A percentile compares a stretch with the other conserved stretches of the same genome.
phyloP scores from a whole-genome alignment of 2,888 invertebrate species.

The Leptopterna dolabrata region DNA sequence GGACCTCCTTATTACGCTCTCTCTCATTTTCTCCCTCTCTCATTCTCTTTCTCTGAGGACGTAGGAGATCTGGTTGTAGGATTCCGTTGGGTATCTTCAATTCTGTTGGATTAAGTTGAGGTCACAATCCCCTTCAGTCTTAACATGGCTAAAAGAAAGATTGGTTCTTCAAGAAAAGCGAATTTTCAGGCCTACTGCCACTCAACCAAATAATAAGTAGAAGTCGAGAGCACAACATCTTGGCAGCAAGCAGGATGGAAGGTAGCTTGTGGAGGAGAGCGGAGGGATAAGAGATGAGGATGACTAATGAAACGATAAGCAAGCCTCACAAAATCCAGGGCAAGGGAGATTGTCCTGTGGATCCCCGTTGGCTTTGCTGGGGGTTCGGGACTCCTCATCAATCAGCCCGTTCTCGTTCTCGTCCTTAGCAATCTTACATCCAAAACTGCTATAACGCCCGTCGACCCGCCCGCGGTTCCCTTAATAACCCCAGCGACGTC shows the following conservation, averaged over 20 bases:
- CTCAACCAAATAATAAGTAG: neutral
- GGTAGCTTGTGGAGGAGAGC: neutral
- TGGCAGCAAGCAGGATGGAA: neutral
- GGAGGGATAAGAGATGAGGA: constrained; percentile 3
- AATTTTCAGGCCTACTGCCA: neutral
- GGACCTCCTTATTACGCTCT: too few relatives aligned
- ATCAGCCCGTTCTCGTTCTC: constrained; percentile 40
- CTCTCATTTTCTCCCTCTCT: too few relatives aligned
- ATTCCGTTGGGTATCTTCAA: too few relatives aligned
- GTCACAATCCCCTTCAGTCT: too few relatives aligned
- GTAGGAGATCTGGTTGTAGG: too few relatives aligned
- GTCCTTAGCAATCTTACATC: constrained; percentile 16
- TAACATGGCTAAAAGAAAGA: neutral
- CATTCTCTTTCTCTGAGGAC: too few relatives aligned
- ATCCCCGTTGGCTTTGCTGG: constrained; percentile 22
- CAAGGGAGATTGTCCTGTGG: constrained; percentile 27
- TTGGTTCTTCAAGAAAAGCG: neutral
- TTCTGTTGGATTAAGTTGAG: too few relatives aligned
- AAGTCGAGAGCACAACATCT: neutral
- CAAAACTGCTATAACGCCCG: constrained; percentile 13
- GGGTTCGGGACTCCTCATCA: constrained; percentile 20
- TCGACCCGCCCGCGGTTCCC: constrained; percentile 11
- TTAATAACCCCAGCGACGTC: constrained; percentile 21
- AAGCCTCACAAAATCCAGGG: constrained; percentile 39
- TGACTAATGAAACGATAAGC: constrained; percentile 46